phyloP scores from a whole-genome alignment of 2,888 invertebrate genomes.

The Baronia brevicornis region DNA sequence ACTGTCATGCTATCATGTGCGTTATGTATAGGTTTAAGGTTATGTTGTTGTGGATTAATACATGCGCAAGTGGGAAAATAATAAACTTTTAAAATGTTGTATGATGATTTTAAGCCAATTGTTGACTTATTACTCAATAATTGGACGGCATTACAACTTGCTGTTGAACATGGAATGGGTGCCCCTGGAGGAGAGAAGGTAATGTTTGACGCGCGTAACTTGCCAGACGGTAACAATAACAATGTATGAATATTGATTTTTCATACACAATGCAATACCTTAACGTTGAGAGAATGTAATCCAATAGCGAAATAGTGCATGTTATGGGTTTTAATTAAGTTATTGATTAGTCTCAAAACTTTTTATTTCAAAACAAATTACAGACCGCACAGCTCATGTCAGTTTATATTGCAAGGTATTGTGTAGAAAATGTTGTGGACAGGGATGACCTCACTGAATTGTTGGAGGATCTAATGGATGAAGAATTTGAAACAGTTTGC shows the following conservation, averaged over 20 bases:
- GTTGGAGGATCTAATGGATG: conserved; percentile 82
- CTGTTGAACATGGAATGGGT: conserved; percentile 84
- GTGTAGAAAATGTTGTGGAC: conserved; percentile 76
- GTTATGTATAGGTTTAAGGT: too few species aligned
- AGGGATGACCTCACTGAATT: conserved; percentile 77
- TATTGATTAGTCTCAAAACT: background rate
- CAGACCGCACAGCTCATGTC: conserved; percentile 79
- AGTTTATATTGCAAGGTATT: conserved; percentile 78
- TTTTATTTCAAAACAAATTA: conserved; percentile 11
- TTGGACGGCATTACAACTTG: conserved; percentile 82
- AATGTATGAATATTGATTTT: background rate
- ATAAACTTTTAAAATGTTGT: conserved; percentile 40
- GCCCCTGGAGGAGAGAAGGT: conserved; percentile 82
- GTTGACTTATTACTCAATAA: conserved; percentile 81
- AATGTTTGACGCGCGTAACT: conserved; percentile 13
- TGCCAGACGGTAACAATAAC: background rate
- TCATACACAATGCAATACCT: background rate
- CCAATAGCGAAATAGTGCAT: background rate
- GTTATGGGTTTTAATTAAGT: too few species aligned
- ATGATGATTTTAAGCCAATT: conserved; percentile 74
- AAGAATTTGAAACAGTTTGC: conserved; percentile 83
- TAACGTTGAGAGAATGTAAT: background rate
- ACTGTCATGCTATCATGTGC: too few species aligned
- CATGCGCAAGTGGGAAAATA: conserved; percentile 7
- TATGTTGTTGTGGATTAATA: background rate